Percentiles rank a stretch among this genome's conserved stretches.
phyloP scores from a whole-genome alignment of 1,140 invertebrate genomes.

The Muscidifurax raptorellus region DNA sequence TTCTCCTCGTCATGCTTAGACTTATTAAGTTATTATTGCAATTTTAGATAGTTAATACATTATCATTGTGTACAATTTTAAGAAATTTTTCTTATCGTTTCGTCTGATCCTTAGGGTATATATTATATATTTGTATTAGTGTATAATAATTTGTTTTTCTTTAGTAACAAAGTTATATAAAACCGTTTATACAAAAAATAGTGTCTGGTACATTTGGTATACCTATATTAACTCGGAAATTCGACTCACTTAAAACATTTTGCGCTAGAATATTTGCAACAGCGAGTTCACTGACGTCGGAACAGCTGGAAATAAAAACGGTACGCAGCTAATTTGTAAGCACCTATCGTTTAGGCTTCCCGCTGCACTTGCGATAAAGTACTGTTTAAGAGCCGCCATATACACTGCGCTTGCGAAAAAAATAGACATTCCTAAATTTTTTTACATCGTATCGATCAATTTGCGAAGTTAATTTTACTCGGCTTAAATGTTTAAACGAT shows the following conservation, averaged over 20 bases:
- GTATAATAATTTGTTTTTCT: neutral
- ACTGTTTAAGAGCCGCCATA: neutral
- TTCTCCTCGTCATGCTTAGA: constrained; percentile 28
- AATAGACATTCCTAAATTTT: neutral
- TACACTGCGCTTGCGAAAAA: neutral
- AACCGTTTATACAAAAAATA: constrained; percentile 38
- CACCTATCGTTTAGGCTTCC: neutral
- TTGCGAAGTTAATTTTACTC: neutral
- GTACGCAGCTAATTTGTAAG: constrained; percentile 28
- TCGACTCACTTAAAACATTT: neutral
- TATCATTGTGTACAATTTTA: constrained; percentile 27
- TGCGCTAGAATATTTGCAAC: neutral
- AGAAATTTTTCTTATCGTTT: constrained; percentile 25
- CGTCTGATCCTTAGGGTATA: neutral
- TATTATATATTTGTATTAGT: neutral
- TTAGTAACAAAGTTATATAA: constrained; percentile 51
- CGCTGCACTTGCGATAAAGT: constrained; percentile 4
- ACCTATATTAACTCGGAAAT: no score
- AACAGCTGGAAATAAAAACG: neutral
- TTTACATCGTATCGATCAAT: neutral
- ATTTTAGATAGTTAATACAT: constrained; percentile 24
- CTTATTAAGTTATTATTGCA: constrained; percentile 35
- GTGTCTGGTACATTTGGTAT: neutral
- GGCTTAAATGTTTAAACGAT: no score
- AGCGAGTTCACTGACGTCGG: constrained; percentile 3